Evolutionary conservation across 2,888 invertebrate genomes (phyloP).

Genomic region (Drosophila paracracens): DNA sequence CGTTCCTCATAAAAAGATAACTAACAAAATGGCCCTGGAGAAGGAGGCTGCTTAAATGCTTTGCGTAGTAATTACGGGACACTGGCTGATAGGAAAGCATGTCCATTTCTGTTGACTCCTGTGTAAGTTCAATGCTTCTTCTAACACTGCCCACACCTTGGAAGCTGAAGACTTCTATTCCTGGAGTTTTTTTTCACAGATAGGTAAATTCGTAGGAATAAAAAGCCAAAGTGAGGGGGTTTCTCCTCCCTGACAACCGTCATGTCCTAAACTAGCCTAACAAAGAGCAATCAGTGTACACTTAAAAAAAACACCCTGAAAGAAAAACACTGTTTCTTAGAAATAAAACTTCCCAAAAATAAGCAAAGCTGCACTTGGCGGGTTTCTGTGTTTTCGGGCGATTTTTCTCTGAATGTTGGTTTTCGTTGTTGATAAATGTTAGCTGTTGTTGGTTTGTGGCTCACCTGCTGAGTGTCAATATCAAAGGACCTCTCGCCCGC

Average conservation of each 20-base stretch:
- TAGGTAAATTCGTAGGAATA: not conserved
- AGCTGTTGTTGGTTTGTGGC: constrained; percentile 25
- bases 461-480: constrained; percentile 82
- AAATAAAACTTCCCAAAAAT: not conserved
- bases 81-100: not conserved
- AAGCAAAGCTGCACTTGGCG: not conserved
- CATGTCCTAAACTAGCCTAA: not conserved
- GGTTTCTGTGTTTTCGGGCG: not conserved
- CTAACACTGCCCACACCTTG: not conserved
- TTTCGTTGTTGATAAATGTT: not conserved
- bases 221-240: not conserved
- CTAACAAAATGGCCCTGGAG: not conserved
- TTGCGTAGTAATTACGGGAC: not conserved
- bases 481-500: constrained; percentile 74
- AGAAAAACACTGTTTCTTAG: not conserved
- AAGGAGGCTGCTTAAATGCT: not conserved
- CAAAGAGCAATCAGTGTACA: not conserved
- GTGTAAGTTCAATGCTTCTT: not conserved
- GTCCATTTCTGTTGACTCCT: not conserved
- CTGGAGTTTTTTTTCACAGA: not conserved
- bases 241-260: not conserved
- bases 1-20: not conserved
- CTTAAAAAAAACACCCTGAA: not conserved
- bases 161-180: not conserved
- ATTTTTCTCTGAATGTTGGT: not conserved